Base-by-base conservation (phyloP, 2,888 invertebrate species). In the Pollenia griseotomentosa region DNA sequence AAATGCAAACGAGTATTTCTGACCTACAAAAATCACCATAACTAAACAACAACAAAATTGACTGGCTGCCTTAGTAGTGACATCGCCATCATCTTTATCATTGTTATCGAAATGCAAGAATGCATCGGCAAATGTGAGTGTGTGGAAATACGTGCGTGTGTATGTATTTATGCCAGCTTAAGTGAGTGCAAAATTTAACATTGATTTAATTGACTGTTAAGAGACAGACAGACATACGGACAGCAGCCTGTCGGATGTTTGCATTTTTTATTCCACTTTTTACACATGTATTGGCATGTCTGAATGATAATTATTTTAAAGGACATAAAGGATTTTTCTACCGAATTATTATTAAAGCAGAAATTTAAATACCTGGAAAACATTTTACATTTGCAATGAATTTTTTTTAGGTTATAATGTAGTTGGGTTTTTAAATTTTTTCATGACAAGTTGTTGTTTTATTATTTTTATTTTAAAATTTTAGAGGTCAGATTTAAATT, bases 151-250 rank as follows among this genome's bases (percentile, higher is more conserved):
- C 51, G 33, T 33, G 70, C 80, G 57, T 51, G 65, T 63, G 71
- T 66, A 63, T 16, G 68, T 40, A 46, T 85, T 16, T 63, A 40
- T 66, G 44, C 68, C 33, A 33, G 33, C 33, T 33, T 33, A 33
- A 33, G 46, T 57, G 12, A 7, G 16, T 57, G 23, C 9, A 23
- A 65, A 63, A 16, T 61, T 68, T 83, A 80, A 66, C 83, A 87
- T 85, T 82, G 81, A 84, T 80, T 80, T 80, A 80, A 87, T 86
- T 86, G 83, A 57, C 68, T 70, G 75, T 75, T 78, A 57, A 68
- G 73, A 70, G 70, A 74, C 61, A 57, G 14, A 81, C 59, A 53
- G 14, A 33, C 23, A 55, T 33, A 8, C 19, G 70, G 51, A 53
- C 40, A 68, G 53, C 61, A 42, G 63, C 33, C 48, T 71, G 44